A percentile compares a stretch with the other conserved stretches of the same genome.
Conservation (phyloP, 2,113 vertebrate genomes). For the Mirza zaza region DNA sequence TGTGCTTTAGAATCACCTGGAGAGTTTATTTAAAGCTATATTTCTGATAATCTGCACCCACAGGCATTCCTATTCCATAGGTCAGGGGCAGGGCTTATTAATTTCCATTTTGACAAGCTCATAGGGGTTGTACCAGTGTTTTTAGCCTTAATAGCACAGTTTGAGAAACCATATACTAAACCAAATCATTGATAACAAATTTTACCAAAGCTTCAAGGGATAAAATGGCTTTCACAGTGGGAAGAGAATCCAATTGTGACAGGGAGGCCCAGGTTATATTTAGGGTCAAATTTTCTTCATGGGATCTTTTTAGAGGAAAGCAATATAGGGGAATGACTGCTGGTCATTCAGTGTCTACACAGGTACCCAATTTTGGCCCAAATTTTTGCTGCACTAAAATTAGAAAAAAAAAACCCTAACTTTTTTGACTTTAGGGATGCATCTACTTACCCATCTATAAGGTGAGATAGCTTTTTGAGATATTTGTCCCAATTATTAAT, state of each 20-base stretch:
- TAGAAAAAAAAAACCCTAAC: too few relatives aligned
- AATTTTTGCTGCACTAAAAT: neutral
- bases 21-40: neutral
- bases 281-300: neutral
- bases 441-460: neutral
- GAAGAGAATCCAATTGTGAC: neutral
- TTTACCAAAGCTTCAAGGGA: neutral
- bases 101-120: neutral
- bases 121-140: neutral
- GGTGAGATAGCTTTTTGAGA: neutral
- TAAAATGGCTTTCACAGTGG: neutral
- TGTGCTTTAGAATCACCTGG: neutral
- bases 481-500: neutral
- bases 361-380: neutral
- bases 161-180: neutral
- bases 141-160: neutral
- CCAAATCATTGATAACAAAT: neutral
- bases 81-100: rapidly evolving
- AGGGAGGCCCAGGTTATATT: neutral
- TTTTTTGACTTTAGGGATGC: neutral
- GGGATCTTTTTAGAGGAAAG: neutral
- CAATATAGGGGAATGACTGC: neutral
- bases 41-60: neutral
- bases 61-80: neutral
- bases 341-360: neutral